These are phyloP conservation scores for Vesta saturnalis DNA, from an alignment of 2,888 invertebrate species.

Conservation along the genomic window DNA sequence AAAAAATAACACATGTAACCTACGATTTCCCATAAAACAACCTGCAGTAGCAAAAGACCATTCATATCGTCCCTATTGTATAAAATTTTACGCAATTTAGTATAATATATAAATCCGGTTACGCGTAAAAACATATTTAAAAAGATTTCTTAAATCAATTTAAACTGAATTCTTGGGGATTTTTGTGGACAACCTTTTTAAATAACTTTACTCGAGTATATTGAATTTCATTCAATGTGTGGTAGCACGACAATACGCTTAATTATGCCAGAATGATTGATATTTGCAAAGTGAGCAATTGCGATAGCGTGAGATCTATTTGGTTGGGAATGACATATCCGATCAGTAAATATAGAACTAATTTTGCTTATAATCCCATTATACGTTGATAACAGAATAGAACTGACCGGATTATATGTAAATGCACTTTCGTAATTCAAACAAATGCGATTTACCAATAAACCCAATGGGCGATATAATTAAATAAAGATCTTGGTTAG, in stretches of 20 bases:
- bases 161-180: slow-evolving; percentile 26
- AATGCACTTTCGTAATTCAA: slow-evolving; percentile 45
- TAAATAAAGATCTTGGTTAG: slow-evolving; percentile 29
- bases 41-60: no score
- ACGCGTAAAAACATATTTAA: slow-evolving; percentile 44
- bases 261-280: neutral
- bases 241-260: neutral
- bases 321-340: slow-evolving; percentile 48
- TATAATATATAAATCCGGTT: slow-evolving; percentile 51
- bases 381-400: slow-evolving; percentile 44
- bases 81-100: slow-evolving; percentile 54
- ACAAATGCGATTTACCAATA: slow-evolving; percentile 40
- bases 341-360: slow-evolving; percentile 54
- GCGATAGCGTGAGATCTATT: slow-evolving; percentile 32
- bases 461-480: slow-evolving; percentile 35
- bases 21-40: no score
- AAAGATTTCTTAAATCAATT: slow-evolving; percentile 34
- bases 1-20: no score
- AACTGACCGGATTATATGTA: slow-evolving; percentile 54
- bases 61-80: slow-evolving; percentile 49
- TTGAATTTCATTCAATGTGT: neutral
- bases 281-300: neutral
- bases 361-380: slow-evolving; percentile 53
- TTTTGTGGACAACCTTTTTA: slow-evolving; percentile 22
- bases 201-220: neutral